Evolutionary conservation across 2,113 vertebrate species (phyloP), one percentile per base, ranked within the genome.

Genomic region (Neoarius graeffei): DNA sequence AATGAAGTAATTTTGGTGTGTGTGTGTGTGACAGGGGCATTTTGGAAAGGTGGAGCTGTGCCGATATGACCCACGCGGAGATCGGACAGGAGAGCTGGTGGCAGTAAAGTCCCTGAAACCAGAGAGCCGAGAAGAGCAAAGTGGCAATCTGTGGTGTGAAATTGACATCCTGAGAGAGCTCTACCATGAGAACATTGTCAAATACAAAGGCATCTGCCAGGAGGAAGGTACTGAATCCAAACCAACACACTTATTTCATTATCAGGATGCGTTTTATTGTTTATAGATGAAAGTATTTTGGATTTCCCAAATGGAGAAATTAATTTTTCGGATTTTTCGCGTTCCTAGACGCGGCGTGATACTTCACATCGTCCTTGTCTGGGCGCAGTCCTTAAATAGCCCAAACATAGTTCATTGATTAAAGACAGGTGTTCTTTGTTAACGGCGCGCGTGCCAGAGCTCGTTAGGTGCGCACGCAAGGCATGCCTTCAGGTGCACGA

Each of bases 31-130:
- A 82, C 76, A 99, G 98, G 98, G 98, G 42, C 98, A 99, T 94
- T 99, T 99, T 67, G 98, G 98, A 27, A 99, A 97, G 91, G 98
- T 99, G 62, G 98, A 99, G 50, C 94, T 99, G 88, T 99, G 98
- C 91, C 96, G 96, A 0, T 99, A 99, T 0, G 98, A 99, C 86
- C 98, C 98, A 0, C 96, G 97, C 17, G 98, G 97, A 0, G 98
- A 99, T 93, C 96, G 96, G 56, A 99, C 98, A 0, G 98, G 98
- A 0, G 98, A 99, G 90, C 93, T 97, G 91, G 98, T 99, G 90
- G 98, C 98, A 0, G 98, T 99, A n/a, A 99, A 99, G 85, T 99
- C 97, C 0, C 94, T 99, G 11, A 99, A 99, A 92, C 97, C 97
- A 0, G 98, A 99, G 91, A 98, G 95, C 0, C 94, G 96, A 7